phyloP scores from a whole-genome alignment of 2,888 invertebrate species.

The Netelia inedita region DNA sequence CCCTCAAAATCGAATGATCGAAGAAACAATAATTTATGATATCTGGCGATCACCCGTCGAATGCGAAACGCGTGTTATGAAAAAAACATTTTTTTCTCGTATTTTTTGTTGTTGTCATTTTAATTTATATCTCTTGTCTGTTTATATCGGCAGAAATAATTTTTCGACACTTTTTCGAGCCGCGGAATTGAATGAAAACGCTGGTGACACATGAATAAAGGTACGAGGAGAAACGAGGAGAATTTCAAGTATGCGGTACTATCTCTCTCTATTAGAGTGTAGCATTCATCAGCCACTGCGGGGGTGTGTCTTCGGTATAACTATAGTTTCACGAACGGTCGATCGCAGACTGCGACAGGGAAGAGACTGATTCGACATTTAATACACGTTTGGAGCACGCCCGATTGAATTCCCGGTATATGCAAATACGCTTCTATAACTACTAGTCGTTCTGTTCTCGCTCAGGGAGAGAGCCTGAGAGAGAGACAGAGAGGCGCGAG shows the following conservation, averaged over 20 bases:
- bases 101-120: too few species aligned
- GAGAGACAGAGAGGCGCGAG: not conserved
- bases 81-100: too few species aligned
- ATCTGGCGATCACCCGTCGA: too few species aligned
- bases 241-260: slow-evolving; percentile 55
- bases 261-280: slow-evolving; percentile 12
- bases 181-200: slow-evolving; percentile 44
- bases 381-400: slow-evolving; percentile 64
- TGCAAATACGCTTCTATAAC: slow-evolving; percentile 56
- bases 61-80: too few species aligned
- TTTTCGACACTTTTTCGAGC: slow-evolving; percentile 23
- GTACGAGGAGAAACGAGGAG: slow-evolving; percentile 41
- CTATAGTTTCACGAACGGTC: slow-evolving; percentile 19
- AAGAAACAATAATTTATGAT: too few species aligned
- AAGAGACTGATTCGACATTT: slow-evolving; percentile 66
- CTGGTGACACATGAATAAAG: slow-evolving; percentile 7
- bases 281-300: not conserved
- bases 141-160: not conserved
- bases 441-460: slow-evolving; percentile 10
- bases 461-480: not conserved
- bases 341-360: slow-evolving; percentile 11
- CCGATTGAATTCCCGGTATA: slow-evolving; percentile 66
- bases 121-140: not conserved
- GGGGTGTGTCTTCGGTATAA: not conserved
- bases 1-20: too few species aligned